Conservation (phyloP, 2,797 vertebrate species). For the Heliangelus exortis region DNA sequence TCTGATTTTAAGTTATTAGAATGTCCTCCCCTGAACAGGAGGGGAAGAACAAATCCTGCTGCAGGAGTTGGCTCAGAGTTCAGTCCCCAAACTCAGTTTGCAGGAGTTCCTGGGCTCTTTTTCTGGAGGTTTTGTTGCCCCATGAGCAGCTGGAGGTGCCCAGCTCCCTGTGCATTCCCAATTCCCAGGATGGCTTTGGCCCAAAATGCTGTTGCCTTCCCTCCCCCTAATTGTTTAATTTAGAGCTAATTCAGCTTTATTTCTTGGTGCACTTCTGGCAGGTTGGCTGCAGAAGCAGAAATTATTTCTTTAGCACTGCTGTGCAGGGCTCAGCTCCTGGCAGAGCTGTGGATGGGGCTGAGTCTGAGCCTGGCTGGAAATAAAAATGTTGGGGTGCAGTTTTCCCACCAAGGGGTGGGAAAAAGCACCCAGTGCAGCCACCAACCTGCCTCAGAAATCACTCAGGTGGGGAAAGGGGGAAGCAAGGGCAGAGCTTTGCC, state of each 20-base stretch:
- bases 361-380: too few species aligned
- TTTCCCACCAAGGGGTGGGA: too few species aligned
- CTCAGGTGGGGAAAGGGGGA: neutral
- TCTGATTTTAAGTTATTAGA: neutral
- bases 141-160: too few species aligned
- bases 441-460: neutral
- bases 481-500: neutral
- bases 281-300: neutral
- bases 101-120: too few species aligned
- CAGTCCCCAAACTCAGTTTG: too few species aligned
- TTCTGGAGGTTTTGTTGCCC: too few species aligned
- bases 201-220: neutral
- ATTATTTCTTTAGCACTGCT: neutral
- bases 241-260: neutral
- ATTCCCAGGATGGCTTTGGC: neutral
- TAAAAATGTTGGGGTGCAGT: too few species aligned
- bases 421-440: neutral
- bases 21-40: neutral
- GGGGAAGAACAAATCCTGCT: neutral
- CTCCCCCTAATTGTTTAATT: fast-evolving
- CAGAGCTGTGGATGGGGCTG: too few species aligned
- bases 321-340: too few species aligned
- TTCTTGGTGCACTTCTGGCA: neutral
- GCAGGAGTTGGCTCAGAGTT: neutral
- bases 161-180: too few species aligned